These are phyloP conservation scores for Bellardia pandia DNA, from an alignment of 2,888 invertebrate species.

Conservation along the genomic window DNA sequence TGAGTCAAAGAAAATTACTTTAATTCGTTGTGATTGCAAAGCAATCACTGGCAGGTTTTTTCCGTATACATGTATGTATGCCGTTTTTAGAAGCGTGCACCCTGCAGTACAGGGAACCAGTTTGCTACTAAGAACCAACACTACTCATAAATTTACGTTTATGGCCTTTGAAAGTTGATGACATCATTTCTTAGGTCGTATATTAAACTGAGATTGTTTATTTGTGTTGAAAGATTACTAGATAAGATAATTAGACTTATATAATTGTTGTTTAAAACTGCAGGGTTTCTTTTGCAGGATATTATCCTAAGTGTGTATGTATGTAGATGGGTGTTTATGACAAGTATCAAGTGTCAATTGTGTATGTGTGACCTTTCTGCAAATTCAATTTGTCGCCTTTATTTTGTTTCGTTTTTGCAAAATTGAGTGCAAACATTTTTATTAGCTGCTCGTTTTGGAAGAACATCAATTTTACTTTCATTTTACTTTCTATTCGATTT, in stretches of 20 bases:
- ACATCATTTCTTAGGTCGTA: too few relatives aligned
- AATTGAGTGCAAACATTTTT: slow-evolving; percentile 80
- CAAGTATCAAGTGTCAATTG: slow-evolving; percentile 79
- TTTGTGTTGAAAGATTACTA: too few relatives aligned
- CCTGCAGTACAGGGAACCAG: too few relatives aligned
- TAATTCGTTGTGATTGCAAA: slow-evolving; percentile 71
- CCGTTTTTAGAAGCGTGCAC: too few relatives aligned
- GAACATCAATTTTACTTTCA: slow-evolving; percentile 54
- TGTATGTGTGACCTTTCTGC: slow-evolving; percentile 80
- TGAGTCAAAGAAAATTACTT: slow-evolving; percentile 71
- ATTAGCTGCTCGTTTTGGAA: slow-evolving; percentile 76
- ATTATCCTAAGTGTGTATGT: background rate
- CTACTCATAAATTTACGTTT: too few relatives aligned
- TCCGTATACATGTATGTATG: background rate
- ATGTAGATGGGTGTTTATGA: slow-evolving; percentile 56
- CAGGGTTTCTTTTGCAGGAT: background rate
- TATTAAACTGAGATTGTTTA: too few relatives aligned
- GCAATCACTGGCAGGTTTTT: slow-evolving; percentile 61
- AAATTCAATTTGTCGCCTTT: slow-evolving; percentile 83
- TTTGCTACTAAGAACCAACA: too few relatives aligned
- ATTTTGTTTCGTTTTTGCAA: slow-evolving; percentile 70
- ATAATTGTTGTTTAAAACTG: too few relatives aligned
- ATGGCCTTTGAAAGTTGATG: too few relatives aligned
- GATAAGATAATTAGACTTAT: too few relatives aligned
- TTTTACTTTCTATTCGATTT: slow-evolving; percentile 32